Evolutionary conservation across 2,113 vertebrate genomes (phyloP), one percentile per base, ranked within the genome.

Genomic region (Pseudonaja textilis): DNA sequence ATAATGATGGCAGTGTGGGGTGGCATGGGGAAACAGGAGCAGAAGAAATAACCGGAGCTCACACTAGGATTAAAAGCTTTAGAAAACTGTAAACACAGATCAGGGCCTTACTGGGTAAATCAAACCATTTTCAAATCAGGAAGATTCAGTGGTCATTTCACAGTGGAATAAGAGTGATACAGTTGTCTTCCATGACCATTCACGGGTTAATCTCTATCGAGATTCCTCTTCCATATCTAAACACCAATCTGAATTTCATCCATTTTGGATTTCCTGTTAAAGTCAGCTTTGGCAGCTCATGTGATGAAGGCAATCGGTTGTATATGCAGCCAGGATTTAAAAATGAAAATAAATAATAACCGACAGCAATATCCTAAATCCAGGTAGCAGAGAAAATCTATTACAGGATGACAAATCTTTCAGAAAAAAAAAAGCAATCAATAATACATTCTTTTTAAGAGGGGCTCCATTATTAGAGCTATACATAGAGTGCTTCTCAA

Each of bases 61-160:
- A 39, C 12, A 26, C 47, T 50, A n/a, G 29, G 95, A 94, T 93
- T 0, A 39, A 0, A 92, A 95, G 93, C 93, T 45, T 93, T 93
- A 95, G 95, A 64, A 96, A 95, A 23, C 8, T 92, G 92, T 45
- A 29, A 88, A 91, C 92, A 3, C 94, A 64, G 92, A 92, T 88
- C 92, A 95, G 93, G 92, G 95, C 95, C 92, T 90, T 86, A 94
- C 92, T 93, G 94, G 93, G 92, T 92, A 92, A 93, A 93, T 89
- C 94, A 95, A 92, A 94, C 94, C 94, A 91, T 69, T 96, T 97
- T 94, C 93, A 97, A 94, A 94, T 95, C 93, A n/a, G 25, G 93
- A 23, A 91, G 95, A 61, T 94, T 95, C 93, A 95, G 96, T 95
- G 94, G 94, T 74, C 93, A 39, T 95, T 95, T 96, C 45, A 39